A percentile compares a stretch with the other conserved stretches of the same genome.
These are phyloP conservation scores for Drosophila bifasciata DNA, from an alignment of 1,140 invertebrate species.

Conservation along the genomic window DNA sequence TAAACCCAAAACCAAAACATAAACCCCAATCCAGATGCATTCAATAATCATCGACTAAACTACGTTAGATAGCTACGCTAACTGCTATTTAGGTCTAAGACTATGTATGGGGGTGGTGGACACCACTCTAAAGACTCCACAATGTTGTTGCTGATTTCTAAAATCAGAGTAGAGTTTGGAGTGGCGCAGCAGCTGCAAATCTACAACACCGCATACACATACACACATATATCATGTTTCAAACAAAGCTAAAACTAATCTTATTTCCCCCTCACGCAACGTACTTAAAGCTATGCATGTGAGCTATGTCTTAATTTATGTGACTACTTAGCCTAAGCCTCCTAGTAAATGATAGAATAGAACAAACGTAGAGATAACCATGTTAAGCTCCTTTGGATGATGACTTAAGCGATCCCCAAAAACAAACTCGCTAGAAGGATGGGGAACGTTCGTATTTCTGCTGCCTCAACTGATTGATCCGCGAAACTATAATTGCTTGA, in stretches of 20 bases:
- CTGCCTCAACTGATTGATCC: constrained; percentile 7
- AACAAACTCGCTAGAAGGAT: background rate
- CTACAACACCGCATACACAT: constrained; percentile 28
- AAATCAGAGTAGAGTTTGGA: constrained; percentile 56
- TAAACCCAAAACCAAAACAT: constrained; percentile 44
- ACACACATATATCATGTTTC: constrained; percentile 58
- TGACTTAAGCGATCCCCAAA: background rate
- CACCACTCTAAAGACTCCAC: constrained; percentile 58
- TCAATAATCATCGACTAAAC: constrained; percentile 69
- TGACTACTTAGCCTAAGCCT: constrained; percentile 64
- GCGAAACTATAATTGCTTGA: constrained; percentile 30
- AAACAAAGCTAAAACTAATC: constrained; percentile 53
- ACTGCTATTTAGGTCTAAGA: constrained; percentile 38
- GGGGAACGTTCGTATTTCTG: constrained; percentile 22
- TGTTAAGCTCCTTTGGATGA: background rate
- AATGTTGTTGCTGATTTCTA: constrained; percentile 79
- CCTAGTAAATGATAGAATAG: constrained; percentile 43
- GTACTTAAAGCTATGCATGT: constrained; percentile 64
- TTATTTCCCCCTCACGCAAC: constrained; percentile 57
- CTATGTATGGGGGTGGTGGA: constrained; percentile 25
- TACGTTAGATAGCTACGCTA: constrained; percentile 22
- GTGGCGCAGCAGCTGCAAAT: constrained; percentile 28
- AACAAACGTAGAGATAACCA: constrained; percentile 18
- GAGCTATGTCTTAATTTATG: constrained; percentile 64
- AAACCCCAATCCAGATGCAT: constrained; percentile 49